Evolutionary conservation across 2,113 vertebrate species (phyloP).

Genomic region (Nanorana parkeri): DNA sequence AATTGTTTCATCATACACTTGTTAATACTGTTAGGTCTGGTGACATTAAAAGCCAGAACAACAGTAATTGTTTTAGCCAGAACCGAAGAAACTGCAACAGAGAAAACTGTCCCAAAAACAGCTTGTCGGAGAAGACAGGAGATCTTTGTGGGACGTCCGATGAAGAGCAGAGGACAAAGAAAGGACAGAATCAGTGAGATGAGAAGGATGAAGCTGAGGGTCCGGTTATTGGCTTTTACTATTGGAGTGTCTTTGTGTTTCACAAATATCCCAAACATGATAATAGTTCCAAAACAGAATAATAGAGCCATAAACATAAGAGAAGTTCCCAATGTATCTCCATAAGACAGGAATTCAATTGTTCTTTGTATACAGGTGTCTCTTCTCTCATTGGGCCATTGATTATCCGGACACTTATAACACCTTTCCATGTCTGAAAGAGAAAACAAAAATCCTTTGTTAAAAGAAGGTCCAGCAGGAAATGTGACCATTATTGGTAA

Average conservation of each 20-base stretch:
- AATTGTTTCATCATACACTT: constrained; percentile 40
- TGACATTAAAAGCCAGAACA: constrained; percentile 38
- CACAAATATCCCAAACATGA: not conserved
- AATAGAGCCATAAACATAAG: not conserved
- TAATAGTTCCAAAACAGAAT: not conserved
- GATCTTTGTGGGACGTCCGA: constrained; percentile 8
- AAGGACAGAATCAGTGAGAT: constrained; percentile 12
- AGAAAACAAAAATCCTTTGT: no score
- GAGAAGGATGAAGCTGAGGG: constrained; percentile 21
- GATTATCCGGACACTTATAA: constrained; percentile 8
- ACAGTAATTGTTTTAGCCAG: constrained; percentile 41
- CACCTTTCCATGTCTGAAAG: constrained; percentile 24
- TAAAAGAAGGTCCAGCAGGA: no score
- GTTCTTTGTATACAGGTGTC: no score
- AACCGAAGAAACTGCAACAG: constrained; percentile 24
- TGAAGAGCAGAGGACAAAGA: constrained; percentile 23
- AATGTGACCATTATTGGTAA: no score
- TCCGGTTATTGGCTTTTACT: constrained; percentile 15
- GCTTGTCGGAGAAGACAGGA: constrained; percentile 29
- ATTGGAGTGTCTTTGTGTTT: not conserved
- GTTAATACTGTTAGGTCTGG: constrained; percentile 12
- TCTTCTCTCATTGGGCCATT: constrained; percentile 13
- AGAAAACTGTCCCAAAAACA: constrained; percentile 29
- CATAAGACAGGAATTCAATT: constrained; percentile 24
- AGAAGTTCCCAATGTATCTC: not conserved